These are phyloP conservation scores for Bujurquina vittata DNA, from an alignment of 2,113 vertebrate species.

Conservation along the genomic window DNA sequence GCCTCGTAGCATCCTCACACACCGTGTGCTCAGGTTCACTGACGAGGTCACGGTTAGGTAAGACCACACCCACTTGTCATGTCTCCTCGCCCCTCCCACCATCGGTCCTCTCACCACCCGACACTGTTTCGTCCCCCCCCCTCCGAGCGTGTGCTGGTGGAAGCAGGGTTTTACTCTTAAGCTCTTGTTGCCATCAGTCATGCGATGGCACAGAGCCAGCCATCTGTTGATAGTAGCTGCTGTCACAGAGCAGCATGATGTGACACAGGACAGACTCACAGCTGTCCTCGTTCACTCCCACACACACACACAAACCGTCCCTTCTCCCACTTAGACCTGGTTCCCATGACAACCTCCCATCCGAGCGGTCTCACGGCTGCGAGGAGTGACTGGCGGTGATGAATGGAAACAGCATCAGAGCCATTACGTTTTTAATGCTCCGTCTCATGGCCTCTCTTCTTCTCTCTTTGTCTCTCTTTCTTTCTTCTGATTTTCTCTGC, in stretches of 20 bases:
- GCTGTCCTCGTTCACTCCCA: neutral
- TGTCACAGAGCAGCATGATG: slow-evolving; percentile 29
- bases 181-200: slow-evolving; percentile 35
- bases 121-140: neutral
- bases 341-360: slow-evolving; percentile 71
- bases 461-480: slow-evolving; percentile 39
- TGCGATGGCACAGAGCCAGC: slow-evolving; percentile 22
- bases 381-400: slow-evolving; percentile 59
- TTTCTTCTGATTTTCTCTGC: neutral
- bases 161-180: slow-evolving; percentile 34
- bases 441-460: slow-evolving; percentile 46
- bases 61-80: slow-evolving; percentile 57
- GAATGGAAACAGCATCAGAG: slow-evolving; percentile 52
- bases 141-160: neutral
- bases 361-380: slow-evolving; percentile 43
- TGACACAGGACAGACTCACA: slow-evolving; percentile 19
- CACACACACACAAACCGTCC: neutral
- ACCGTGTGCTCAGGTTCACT: slow-evolving; percentile 84
- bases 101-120: neutral
- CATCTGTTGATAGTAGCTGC: slow-evolving; percentile 47
- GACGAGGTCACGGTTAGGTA: slow-evolving; percentile 87
- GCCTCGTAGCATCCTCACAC: slow-evolving; percentile 81
- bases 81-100: neutral
- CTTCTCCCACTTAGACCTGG: slow-evolving; percentile 49
- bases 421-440: slow-evolving; percentile 48